Base-by-base conservation (phyloP, 2,888 invertebrate genomes). In the Cataglyphis albicans region DNA sequence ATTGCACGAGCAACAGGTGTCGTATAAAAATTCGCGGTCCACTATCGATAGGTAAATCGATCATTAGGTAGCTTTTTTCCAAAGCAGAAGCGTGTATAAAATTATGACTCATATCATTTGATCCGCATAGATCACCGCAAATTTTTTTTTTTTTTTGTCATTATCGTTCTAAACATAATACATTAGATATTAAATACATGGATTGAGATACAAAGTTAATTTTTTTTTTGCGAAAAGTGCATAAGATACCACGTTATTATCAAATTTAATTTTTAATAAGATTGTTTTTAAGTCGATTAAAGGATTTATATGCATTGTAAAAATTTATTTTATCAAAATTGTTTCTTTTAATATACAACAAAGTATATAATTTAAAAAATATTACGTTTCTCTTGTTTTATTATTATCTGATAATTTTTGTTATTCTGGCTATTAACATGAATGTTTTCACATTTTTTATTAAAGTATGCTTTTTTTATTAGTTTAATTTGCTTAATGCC, bases 1-100 rank as follows among this genome's bases (percentile, higher is more conserved):
- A 83, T 32, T 68, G 57, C 80, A 59, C 87, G 63, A 88, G 88
- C 88, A 88, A 88, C 88, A 88, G 87, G 88, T 88, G 87, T 70
- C 83, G 64, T 55, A 57, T 48, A 29, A 74, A 35, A 80, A 59
- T 29, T 65, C 35, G 55, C 25, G 72, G 12, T 57, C 15, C 41
- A 29, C 25, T 21, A 32, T 55, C 48, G 38, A 55, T 65, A 64
- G 63, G 48, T 82, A 82, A 82, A 81, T 87, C 74, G 81, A 87
- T 87, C 84, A 35, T 63, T 35, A 35, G 21, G 38, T 73, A 61
- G 18, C 15, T 48, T 52, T 52, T 52, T 52, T 52, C n/a, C n/a
- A 57, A 57, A 57, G 25, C 10, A 6, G 55, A 44, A 41, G 25
- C n/a, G 38, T 25, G 5, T 52, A 21, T 74, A 52, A 32, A 64